A percentile compares a stretch with the other conserved stretches of the same genome.
Conservation (phyloP, 2,888 invertebrate genomes). For the Sepioteuthis lessoniana region DNA sequence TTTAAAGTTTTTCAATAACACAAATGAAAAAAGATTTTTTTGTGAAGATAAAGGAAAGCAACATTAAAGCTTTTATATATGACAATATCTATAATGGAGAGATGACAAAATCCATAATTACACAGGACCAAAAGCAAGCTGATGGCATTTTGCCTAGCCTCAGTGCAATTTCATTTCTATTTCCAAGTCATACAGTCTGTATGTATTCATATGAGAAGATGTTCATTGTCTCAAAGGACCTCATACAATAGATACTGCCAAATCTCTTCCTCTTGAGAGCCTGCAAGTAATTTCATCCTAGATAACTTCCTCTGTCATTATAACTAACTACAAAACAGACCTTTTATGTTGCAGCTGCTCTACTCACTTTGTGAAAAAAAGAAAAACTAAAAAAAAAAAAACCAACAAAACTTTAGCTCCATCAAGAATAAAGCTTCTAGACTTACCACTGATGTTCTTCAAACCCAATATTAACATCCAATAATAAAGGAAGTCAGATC, state of each 20-base stretch:
- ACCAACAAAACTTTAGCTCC: not conserved
- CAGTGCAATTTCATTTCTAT: not conserved
- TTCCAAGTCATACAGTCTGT: not conserved
- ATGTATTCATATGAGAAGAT: constrained; percentile 15
- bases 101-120: constrained; percentile 10
- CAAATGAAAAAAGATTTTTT: not conserved
- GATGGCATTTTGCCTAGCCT: not conserved
- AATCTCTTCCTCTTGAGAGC: constrained; percentile 33
- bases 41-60: not conserved
- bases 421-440: not conserved
- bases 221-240: constrained; percentile 1
- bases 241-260: not conserved
- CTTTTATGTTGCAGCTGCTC: constrained; percentile 20
- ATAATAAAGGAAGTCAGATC: not conserved
- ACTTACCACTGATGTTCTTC: not conserved
- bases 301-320: constrained; percentile 23
- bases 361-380: not conserved
- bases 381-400: too few relatives aligned
- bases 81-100: not conserved
- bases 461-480: not conserved
- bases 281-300: constrained; percentile 8
- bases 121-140: constrained; percentile 16
- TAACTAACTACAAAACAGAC: constrained; percentile 20
- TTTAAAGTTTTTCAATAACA: not conserved
- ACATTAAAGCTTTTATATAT: not conserved